phyloP scores from a whole-genome alignment of 2,888 invertebrate species.

The Siphlonurus alternatus region DNA sequence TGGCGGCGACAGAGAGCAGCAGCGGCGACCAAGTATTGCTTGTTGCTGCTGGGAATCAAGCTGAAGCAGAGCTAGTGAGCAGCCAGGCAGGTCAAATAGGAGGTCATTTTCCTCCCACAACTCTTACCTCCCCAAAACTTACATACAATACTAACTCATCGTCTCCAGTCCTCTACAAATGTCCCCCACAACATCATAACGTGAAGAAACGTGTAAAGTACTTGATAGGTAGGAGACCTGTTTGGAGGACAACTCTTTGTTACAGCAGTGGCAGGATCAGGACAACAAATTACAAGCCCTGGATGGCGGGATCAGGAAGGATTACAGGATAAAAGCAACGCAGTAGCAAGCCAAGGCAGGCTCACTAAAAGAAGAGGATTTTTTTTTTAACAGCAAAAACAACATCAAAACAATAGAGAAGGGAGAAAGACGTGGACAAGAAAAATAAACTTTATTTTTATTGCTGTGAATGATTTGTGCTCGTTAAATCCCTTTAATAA shows the following conservation, averaged over 20 bases:
- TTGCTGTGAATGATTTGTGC: not conserved
- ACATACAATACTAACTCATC: not conserved
- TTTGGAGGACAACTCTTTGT: no score
- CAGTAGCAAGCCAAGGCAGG: not conserved
- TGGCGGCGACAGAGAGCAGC: no score
- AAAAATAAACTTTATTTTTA: not conserved
- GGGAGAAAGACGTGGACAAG: not conserved
- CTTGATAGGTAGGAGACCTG: no score
- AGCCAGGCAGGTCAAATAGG: not conserved
- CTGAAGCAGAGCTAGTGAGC: not conserved
- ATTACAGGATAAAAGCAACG: not conserved
- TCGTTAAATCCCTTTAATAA: not conserved
- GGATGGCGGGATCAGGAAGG: slow-evolving; percentile 2
- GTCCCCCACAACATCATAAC: no score
- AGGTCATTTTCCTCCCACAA: not conserved
- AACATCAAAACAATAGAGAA: not conserved
- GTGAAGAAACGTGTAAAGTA: no score
- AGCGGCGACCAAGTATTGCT: not conserved
- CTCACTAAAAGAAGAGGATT: not conserved
- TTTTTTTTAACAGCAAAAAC: not conserved
- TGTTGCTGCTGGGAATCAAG: not conserved
- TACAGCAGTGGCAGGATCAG: not conserved
- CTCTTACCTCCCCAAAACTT: not conserved
- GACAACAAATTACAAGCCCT: slow-evolving; percentile 1
- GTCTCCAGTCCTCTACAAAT: no score